Conservation (phyloP, 2,888 invertebrate genomes). For the Nebria salina region DNA sequence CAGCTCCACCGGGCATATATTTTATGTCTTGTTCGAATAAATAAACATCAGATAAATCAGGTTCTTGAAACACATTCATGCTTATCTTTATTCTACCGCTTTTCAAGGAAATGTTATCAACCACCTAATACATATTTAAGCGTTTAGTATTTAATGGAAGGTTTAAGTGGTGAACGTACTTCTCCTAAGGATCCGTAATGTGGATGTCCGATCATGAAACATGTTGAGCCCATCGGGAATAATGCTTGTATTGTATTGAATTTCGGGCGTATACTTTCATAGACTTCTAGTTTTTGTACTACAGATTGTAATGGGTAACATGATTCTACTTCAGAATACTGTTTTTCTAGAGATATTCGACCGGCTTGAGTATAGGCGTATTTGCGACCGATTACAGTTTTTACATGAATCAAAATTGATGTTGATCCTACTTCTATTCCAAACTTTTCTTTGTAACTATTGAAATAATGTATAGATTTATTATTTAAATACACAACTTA, state of each 20-base stretch:
- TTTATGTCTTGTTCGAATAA: conserved; percentile 58
- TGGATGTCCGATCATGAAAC: conserved; percentile 82
- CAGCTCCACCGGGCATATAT: conserved; percentile 68
- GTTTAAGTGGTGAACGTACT: conserved; percentile 62
- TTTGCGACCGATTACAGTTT: conserved; percentile 75
- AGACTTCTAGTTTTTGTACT: conserved; percentile 65
- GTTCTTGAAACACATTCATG: conserved; percentile 66
- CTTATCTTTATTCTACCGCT: conserved; percentile 71
- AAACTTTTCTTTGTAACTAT: conserved; percentile 74
- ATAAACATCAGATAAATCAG: conserved; percentile 60
- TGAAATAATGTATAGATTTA: conserved; percentile 54
- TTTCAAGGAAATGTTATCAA: conserved; percentile 66
- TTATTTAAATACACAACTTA: neutral
- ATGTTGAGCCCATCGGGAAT: conserved; percentile 72
- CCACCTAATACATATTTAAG: conserved; percentile 63
- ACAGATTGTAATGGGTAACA: conserved; percentile 78
- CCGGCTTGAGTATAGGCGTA: conserved; percentile 71
- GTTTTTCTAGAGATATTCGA: conserved; percentile 73
- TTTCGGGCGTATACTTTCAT: conserved; percentile 61
- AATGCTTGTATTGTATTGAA: conserved; percentile 67
- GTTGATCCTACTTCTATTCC: conserved; percentile 82
- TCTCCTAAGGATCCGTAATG: conserved; percentile 84
- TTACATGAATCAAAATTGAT: conserved; percentile 75
- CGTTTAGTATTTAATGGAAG: neutral
- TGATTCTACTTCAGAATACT: conserved; percentile 72